Evolutionary conservation across 2,113 vertebrate genomes (phyloP).

Genomic region (Malurus alboscapulatus): DNA sequence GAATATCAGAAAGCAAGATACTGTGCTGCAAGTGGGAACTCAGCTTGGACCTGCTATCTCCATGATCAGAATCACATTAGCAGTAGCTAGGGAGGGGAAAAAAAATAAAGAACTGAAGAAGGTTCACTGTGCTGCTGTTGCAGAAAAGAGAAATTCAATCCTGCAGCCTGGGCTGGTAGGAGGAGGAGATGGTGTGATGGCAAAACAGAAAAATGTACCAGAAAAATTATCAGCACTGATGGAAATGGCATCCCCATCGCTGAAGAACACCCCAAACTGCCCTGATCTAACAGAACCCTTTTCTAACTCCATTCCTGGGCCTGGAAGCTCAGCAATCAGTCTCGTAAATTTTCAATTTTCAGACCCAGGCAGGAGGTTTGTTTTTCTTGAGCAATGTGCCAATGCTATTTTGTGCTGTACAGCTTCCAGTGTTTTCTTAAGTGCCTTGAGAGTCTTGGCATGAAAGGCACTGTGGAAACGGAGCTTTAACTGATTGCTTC

Average conservation of each 20-base stretch:
- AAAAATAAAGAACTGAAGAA: neutral
- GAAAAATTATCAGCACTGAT: neutral
- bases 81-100: neutral
- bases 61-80: neutral
- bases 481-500: conserved; percentile 15
- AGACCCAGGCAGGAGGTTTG: conserved; percentile 26
- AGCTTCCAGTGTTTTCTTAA: conserved; percentile 55
- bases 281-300: neutral
- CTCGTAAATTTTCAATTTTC: conserved; percentile 5
- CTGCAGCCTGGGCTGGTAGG: neutral
- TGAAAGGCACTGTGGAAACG: conserved; percentile 12
- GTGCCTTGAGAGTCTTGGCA: conserved; percentile 54
- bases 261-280: neutral
- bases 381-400: conserved; percentile 14
- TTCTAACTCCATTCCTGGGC: neutral
- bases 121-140: neutral
- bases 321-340: neutral
- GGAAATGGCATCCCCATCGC: neutral
- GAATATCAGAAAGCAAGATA: neutral
- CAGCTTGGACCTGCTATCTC: neutral
- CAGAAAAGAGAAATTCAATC: neutral
- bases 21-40: neutral
- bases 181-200: neutral
- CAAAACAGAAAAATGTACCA: neutral
- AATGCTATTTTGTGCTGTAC: conserved; percentile 25